phyloP scores from a whole-genome alignment of 2,888 invertebrate genomes.

The Rhabditoides inermis region DNA sequence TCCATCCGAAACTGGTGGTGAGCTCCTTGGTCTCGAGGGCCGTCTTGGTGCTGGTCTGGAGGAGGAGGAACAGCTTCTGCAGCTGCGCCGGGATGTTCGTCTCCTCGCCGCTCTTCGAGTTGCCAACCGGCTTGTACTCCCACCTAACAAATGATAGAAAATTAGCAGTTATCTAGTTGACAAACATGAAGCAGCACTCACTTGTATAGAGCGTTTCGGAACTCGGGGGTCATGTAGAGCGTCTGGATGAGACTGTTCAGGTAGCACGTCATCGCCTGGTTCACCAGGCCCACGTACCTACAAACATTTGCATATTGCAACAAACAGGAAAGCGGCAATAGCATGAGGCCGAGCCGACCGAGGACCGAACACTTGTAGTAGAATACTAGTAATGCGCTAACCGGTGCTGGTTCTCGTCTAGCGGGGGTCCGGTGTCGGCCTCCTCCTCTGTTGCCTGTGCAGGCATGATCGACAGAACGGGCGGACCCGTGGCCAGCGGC shows the following conservation, averaged over 20 bases:
- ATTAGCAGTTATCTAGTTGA: too few species aligned
- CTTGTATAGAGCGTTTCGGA: slow-evolving; percentile 73
- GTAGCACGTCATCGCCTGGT: slow-evolving; percentile 85
- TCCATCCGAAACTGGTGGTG: slow-evolving; percentile 82
- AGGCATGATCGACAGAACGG: too few species aligned
- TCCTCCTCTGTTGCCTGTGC: too few species aligned
- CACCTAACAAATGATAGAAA: slow-evolving; percentile 17
- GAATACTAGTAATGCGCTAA: too few species aligned
- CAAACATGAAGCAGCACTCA: slow-evolving; percentile 6
- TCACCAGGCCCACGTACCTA: too few species aligned
- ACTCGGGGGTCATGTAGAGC: slow-evolving; percentile 82
- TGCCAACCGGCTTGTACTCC: slow-evolving; percentile 19
- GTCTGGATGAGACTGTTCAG: slow-evolving; percentile 79
- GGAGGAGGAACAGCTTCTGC: slow-evolving; percentile 73
- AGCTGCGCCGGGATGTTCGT: slow-evolving; percentile 75
- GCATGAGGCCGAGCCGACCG: too few species aligned
- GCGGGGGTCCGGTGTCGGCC: too few species aligned
- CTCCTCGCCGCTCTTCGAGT: slow-evolving; percentile 60
- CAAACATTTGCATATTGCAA: too few species aligned
- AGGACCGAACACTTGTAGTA: too few species aligned
- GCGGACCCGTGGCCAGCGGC: too few species aligned
- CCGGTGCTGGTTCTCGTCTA: too few species aligned
- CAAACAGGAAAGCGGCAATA: too few species aligned
- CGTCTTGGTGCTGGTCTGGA: slow-evolving; percentile 72
- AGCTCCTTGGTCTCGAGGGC: slow-evolving; percentile 78